Evolutionary conservation across 2,797 vertebrate genomes (phyloP).

Genomic region (Limnodromus scolopaceus): DNA sequence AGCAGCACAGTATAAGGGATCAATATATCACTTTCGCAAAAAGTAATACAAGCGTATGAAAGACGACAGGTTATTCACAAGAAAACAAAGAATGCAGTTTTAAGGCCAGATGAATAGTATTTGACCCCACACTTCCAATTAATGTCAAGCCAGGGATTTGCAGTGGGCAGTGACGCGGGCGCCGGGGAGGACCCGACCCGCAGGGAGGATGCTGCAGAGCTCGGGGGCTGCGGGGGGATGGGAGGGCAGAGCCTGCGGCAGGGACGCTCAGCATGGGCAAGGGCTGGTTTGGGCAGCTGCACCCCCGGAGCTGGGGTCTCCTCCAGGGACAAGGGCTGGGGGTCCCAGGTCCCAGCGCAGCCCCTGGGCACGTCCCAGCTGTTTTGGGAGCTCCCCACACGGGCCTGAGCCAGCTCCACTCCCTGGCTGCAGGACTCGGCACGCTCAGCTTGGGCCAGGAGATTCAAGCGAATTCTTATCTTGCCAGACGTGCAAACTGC

Average conservation of each 20-base stretch:
- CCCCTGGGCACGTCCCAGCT: background rate
- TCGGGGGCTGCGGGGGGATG: fast-evolving
- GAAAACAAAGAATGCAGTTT: background rate
- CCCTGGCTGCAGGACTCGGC: background rate
- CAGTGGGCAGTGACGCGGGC: background rate
- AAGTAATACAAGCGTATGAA: background rate
- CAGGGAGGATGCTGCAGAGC: background rate
- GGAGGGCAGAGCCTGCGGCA: background rate
- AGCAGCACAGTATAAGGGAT: background rate
- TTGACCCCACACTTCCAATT: background rate
- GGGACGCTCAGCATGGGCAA: background rate
- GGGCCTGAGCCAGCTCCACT: background rate
- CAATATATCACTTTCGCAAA: background rate
- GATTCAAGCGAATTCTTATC: background rate
- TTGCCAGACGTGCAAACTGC: background rate
- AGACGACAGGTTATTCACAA: background rate
- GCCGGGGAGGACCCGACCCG: background rate
- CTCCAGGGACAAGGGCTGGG: fast-evolving
- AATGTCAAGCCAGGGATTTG: background rate
- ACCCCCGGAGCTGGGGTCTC: background rate
- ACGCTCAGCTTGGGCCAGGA: fast-evolving
- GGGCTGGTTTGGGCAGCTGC: background rate
- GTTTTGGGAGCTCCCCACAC: background rate
- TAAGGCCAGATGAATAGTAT: background rate
- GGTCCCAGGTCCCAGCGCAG: background rate